Conservation (phyloP, 2,113 vertebrate genomes). For the Rhea americana region DNA sequence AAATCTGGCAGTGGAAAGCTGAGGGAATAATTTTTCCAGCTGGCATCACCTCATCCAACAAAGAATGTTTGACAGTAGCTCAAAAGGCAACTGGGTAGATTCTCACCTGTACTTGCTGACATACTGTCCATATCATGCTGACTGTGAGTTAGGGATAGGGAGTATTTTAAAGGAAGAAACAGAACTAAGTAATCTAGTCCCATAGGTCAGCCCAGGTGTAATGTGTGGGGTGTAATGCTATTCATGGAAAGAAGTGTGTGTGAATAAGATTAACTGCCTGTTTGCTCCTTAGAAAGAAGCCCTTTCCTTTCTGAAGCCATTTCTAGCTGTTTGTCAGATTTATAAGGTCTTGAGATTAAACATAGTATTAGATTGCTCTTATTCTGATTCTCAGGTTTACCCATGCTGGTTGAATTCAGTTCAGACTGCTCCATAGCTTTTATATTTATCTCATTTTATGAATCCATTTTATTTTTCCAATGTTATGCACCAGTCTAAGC, state of each 20-base stretch:
- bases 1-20: neutral
- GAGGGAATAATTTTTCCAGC: neutral
- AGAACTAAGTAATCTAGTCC: neutral
- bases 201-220: neutral
- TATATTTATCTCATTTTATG: constrained; percentile 40
- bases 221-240: neutral
- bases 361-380: constrained; percentile 16
- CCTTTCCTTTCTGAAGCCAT: neutral
- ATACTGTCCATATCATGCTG: neutral
- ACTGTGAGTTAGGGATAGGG: neutral
- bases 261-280: neutral
- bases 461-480: constrained; percentile 44
- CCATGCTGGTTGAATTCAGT: constrained; percentile 4
- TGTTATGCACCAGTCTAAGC: neutral
- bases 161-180: neutral
- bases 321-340: constrained; percentile 8
- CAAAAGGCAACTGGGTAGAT: neutral
- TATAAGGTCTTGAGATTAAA: constrained; percentile 18
- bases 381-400: constrained; percentile 33
- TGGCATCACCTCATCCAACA: neutral
- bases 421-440: constrained; percentile 12
- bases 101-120: neutral
- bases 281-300: neutral
- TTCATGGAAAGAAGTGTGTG: neutral
- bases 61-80: neutral